Evolutionary conservation across 2,113 vertebrate species (phyloP).

Genomic region (Hippocampus abdominalis): DNA sequence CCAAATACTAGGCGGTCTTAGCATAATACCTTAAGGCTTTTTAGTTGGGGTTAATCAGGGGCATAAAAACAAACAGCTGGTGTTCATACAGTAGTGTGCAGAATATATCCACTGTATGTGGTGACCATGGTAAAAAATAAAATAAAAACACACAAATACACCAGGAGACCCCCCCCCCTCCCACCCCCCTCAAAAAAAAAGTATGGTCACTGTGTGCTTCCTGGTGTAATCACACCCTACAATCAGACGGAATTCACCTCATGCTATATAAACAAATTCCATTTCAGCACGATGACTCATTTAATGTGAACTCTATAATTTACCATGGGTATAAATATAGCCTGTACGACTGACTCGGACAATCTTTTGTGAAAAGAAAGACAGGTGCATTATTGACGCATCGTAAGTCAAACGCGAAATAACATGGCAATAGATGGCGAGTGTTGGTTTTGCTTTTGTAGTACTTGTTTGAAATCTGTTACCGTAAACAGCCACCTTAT

Average conservation of each 20-base stretch:
- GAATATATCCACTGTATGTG: neutral
- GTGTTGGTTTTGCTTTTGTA: conserved; percentile 23
- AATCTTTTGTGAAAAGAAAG: conserved; percentile 23
- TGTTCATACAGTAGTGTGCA: neutral
- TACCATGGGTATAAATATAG: conserved; percentile 42
- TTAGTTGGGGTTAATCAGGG: neutral
- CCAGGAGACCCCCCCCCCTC: neutral
- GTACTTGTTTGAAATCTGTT: conserved; percentile 41
- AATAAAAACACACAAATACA: neutral
- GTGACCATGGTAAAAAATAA: neutral
- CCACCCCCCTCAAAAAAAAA: neutral
- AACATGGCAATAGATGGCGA: conserved; percentile 31
- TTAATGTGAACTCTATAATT: conserved; percentile 40
- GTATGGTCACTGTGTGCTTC: conserved; percentile 4
- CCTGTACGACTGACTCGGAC: conserved; percentile 33
- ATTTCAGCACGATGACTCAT: conserved; percentile 53
- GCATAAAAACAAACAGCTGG: neutral
- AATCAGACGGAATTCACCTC: conserved; percentile 32
- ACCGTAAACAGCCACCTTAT: conserved; percentile 18
- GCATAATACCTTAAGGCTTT: neutral
- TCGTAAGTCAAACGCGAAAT: conserved; percentile 40
- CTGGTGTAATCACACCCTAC: conserved; percentile 12
- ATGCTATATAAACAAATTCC: conserved; percentile 59
- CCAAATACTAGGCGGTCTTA: too few species aligned
- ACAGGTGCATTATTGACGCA: conserved; percentile 39